Evolutionary conservation across 2,888 invertebrate genomes (phyloP).

Genomic region (Pollenia griseotomentosa): DNA sequence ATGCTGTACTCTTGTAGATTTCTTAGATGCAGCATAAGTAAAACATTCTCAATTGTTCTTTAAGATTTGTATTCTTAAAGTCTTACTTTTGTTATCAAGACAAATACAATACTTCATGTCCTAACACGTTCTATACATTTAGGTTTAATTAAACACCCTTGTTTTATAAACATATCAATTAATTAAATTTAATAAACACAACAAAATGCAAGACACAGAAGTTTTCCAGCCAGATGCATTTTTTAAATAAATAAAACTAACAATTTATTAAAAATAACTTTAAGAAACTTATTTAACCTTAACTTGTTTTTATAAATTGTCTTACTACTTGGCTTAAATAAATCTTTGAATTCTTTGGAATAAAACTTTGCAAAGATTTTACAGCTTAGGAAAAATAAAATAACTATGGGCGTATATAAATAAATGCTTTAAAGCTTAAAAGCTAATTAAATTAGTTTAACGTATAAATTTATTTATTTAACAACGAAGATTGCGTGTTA

Average conservation of each 20-base stretch:
- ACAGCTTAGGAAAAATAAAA: neutral
- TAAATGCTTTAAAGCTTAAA: constrained; percentile 56
- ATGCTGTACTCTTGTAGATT: too few species aligned
- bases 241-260: constrained; percentile 4
- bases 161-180: constrained; percentile 45
- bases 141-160: constrained; percentile 31
- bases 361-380: neutral
- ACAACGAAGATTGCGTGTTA: constrained; percentile 71
- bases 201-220: neutral
- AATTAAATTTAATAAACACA: constrained; percentile 24
- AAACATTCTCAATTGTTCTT: too few species aligned
- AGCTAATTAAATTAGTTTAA: constrained; percentile 72
- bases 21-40: too few species aligned
- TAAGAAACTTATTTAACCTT: constrained; percentile 1
- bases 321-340: constrained; percentile 47
- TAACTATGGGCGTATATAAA: constrained; percentile 69
- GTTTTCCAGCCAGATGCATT: constrained; percentile 14
- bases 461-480: constrained; percentile 66
- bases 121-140: neutral
- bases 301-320: constrained; percentile 40
- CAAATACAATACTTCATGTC: neutral
- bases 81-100: too few species aligned
- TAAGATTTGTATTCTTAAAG: neutral
- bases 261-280: constrained; percentile 10
- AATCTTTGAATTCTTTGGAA: constrained; percentile 50